phyloP scores from a whole-genome alignment of 2,113 vertebrate genomes.

The Rhipidura dahli region DNA sequence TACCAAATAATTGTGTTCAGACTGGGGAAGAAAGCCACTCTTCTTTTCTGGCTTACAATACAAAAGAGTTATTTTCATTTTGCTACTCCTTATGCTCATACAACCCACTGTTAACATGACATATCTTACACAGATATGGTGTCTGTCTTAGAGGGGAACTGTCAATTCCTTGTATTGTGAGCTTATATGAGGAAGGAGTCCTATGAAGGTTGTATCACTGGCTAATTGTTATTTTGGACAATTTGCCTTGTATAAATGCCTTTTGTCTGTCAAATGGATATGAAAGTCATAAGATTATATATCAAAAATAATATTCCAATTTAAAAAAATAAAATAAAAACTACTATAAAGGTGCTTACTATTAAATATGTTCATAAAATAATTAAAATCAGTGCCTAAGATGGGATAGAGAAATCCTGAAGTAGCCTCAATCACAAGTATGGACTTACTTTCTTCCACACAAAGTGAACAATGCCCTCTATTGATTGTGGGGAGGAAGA shows the following conservation, averaged over 20 bases:
- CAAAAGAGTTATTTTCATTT: neutral
- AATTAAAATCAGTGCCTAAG: neutral
- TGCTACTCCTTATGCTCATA: neutral
- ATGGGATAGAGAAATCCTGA: neutral
- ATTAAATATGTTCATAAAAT: neutral
- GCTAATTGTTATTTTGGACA: neutral
- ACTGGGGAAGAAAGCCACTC: neutral
- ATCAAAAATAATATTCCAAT: neutral
- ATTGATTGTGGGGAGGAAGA: neutral
- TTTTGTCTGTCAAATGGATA: neutral
- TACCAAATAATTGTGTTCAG: constrained; percentile 5
- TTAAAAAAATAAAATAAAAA: neutral
- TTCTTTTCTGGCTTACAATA: neutral
- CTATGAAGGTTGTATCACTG: neutral
- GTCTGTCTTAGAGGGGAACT: neutral
- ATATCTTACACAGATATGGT: neutral
- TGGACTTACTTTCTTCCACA: neutral
- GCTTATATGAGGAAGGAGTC: neutral
- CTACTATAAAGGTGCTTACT: neutral
- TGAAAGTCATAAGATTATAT: neutral
- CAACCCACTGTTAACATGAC: neutral
- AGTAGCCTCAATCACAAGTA: neutral
- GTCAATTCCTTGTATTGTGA: neutral
- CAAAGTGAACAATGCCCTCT: neutral
- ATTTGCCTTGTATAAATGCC: neutral